Base-by-base conservation (phyloP, 2,113 vertebrate genomes). In the Phylloscopus trochiloides region DNA sequence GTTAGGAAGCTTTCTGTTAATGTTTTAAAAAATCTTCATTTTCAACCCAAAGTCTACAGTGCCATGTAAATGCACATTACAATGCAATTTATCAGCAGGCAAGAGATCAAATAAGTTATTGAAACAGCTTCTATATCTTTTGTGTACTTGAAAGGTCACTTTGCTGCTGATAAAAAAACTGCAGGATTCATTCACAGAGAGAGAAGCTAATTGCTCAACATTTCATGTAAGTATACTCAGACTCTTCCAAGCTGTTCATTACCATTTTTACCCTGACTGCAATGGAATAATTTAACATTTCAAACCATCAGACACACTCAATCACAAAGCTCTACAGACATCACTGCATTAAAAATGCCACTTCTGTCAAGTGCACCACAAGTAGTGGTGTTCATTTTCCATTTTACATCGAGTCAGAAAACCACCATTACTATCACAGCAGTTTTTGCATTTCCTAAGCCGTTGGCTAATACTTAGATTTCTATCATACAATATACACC, bases 251-350 rank as follows among this genome's bases (percentile, higher is more conserved):
- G 43, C 92, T 95, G 75, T 92, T 97, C 93, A 92, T 96, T 93
- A 94, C 74, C 85, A 74, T 92, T 96, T 96, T 90, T 70, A 73
- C 32, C 51, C 85, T 80, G 71, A 73, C 74, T 86, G 55, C 66
- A 93, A 61, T 90, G 85, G 93, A 95, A 96, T 95, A 83, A 92
- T 88, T 96, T 97, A 92, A 93, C 88, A 95, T 94, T 95, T 95
- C 86, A 90, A 94, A 70, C 74, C 75, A 90, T 62, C 66, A 92
- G 71, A 79, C 10, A 9, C 62, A 62, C 73, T 95, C 90, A 66
- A 67, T 83, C 81, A 80, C 78, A 91, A 70, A 90, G 74, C 90
- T 90, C 58, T n/a, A 74, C 58, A 93, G 87, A 85, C 34, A 54
- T 70, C 32, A 18, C 10, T 76, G 74, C 42, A 8, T 58, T 88